These are phyloP conservation scores for Patella vulgata DNA, from an alignment of 1,140 invertebrate species.

Conservation along the genomic window DNA sequence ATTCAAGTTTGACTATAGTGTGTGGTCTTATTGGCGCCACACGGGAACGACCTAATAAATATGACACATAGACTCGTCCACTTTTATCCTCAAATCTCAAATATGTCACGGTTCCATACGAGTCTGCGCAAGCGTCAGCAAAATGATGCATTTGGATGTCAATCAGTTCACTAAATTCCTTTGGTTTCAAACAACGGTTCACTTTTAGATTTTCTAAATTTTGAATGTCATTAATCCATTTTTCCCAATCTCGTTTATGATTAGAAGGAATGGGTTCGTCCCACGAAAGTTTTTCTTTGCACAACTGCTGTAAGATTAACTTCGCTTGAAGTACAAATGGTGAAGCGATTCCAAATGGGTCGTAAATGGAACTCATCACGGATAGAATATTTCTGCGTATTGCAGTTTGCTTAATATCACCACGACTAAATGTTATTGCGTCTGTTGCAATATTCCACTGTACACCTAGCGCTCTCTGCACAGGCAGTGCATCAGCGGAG, in stretches of 20 bases:
- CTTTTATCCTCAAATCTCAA: conserved; percentile 18
- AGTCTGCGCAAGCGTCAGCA: conserved; percentile 34
- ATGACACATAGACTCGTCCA: conserved; percentile 23
- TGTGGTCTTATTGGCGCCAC: conserved; percentile 24
- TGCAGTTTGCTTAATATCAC: no score
- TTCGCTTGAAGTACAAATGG: conserved; percentile 36
- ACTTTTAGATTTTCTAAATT: conserved; percentile 17
- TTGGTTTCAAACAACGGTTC: conserved; percentile 20
- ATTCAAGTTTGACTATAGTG: conserved; percentile 29
- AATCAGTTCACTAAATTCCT: conserved; percentile 23
- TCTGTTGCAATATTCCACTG: conserved; percentile 33
- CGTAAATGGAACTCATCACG: conserved; percentile 37
- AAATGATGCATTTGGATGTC: conserved; percentile 34
- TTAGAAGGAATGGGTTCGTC: conserved; percentile 26
- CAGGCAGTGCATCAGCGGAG: no score
- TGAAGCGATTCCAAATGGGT: conserved; percentile 38
- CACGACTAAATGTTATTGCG: conserved; percentile 28
- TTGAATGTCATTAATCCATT: conserved; percentile 16
- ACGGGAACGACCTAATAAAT: conserved; percentile 33
- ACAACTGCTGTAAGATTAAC: conserved; percentile 38
- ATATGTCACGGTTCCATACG: conserved; percentile 42
- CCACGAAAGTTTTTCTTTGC: conserved; percentile 21
- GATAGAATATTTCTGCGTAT: conserved; percentile 34
- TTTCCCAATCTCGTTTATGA: no score
- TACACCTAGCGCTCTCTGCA: no score